Evolutionary conservation across 2,113 vertebrate species (phyloP), one percentile per base, ranked within the genome.

Genomic region (Malurus alboscapulatus): DNA sequence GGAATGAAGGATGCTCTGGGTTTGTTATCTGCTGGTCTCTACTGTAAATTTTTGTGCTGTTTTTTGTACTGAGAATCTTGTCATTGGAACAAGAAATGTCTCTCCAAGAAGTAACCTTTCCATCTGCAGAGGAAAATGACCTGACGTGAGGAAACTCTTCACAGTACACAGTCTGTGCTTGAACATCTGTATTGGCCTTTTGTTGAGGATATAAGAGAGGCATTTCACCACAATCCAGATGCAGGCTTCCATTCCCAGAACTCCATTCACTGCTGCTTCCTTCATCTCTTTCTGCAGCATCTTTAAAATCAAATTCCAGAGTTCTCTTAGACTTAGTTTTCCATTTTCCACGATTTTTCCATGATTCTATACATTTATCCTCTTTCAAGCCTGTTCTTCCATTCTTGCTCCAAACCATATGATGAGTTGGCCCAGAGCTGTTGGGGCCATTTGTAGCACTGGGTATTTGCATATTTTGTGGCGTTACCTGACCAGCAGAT

Each of bases 221-320:
- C 4, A n/a, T 65, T 17, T 96, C 68, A 29, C 84, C 90, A 38
- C 8, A 8, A 42, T 32, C 45, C 54, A 87, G 71, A 22, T 34
- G 47, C 25, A 74, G 19, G 76, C 92, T 78, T 44, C 85, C 83
- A 47, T 38, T 92, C 30, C 25, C 92, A 80, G 95, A 83, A 84
- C 95, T 98, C 98, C 98, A 98, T 57, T 97, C 94, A 8, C 85
- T 66, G 20, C 80, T 97, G 61, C 69, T 90, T 42, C n/a, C 91
- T 51, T 97, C 97, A 26, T 98, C 98, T 87, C 97, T 97, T 62
- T 98, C 98, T 4, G 98, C 98, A 71, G 97, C 55, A 83, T 98
- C 98, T 88, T 95, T 96, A 48, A 97, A 67, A 55, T 95, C 83
- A 51, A 90, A 84, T 22, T 53, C 57, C 34, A 13, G 61, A 54